These are phyloP conservation scores for Rhynchonycteris naso DNA, from an alignment of 2,797 vertebrate species.

Conservation along the genomic window DNA sequence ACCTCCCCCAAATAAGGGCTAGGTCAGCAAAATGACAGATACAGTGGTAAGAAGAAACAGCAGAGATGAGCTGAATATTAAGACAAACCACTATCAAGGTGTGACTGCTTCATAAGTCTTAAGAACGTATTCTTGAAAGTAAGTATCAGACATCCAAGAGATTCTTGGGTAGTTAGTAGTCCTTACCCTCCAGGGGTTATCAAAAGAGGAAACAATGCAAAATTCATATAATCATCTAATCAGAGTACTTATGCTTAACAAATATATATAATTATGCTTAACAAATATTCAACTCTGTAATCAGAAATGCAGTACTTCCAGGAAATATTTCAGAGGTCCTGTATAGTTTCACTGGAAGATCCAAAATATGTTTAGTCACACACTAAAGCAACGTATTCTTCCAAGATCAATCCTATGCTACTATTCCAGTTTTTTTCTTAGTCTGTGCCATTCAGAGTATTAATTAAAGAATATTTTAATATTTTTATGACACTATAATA, in stretches of 20 bases:
- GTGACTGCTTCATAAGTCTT: background rate
- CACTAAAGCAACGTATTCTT: background rate
- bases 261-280: background rate
- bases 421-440: background rate
- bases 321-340: background rate
- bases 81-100: background rate
- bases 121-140: background rate
- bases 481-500: background rate
- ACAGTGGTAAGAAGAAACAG: background rate
- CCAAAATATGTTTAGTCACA: background rate
- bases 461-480: background rate
- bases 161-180: background rate
- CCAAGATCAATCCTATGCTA: background rate
- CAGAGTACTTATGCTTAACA: background rate
- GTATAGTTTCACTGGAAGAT: background rate
- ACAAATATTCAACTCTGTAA: background rate
- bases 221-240: background rate
- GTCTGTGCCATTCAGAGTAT: background rate
- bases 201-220: background rate
- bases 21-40: background rate
- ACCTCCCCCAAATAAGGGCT: background rate
- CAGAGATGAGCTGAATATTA: background rate
- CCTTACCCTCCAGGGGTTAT: background rate
- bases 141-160: background rate
- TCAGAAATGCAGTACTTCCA: constrained; percentile 26